Base-by-base conservation (phyloP, 1,140 invertebrate genomes). In the Pomacea maculata region DNA sequence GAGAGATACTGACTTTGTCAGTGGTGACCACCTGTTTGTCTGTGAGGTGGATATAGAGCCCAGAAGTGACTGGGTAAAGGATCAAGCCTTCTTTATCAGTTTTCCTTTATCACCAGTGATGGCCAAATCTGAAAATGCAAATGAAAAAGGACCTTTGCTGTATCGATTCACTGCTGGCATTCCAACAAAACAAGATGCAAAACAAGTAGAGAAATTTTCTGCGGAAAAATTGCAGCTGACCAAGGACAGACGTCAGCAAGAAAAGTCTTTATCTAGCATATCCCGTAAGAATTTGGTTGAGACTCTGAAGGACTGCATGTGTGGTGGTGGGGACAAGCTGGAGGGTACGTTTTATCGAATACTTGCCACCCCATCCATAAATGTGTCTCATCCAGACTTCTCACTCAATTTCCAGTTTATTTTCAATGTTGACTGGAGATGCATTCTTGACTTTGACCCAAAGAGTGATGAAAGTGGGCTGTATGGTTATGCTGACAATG, bases 391-490 rank as follows among this genome's bases (percentile, higher is more conserved):
- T 15, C 21, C 55, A 71, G 78, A 72, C 14, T 15, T 79, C 21
- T 15, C 70, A 68, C 70, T 78, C 11, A 71, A 73, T n/a, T 82
- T 85, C 52, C 29, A 80, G 0, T 87, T 87, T 78, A 70, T 87
- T 17, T 65, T 80, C 15, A 64, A 82, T 55, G 34, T 87, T n/a
- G 79, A 85, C 14, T 82, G 83, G 64, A 78, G 82, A 29, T 73
- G 81, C 29, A 80, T 87, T n/a, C 84, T 85, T 82, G 86, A 87
- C 77, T 87, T 87, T 82, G 83, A 86, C 63, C 75, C 81, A 11
- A 79, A 68, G 9, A 68, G 81, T 45, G 81, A 77, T 55, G 70
- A 52, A 5, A 81, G 77, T 25, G 82, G 86, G 29, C 64, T 87
- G 21, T 87, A 84, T 77, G 34, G 84, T 61, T 83, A 78, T 70